These are phyloP conservation scores for Cynaeus angustus DNA, from an alignment of 2,888 invertebrate genomes.

Conservation along the genomic window DNA sequence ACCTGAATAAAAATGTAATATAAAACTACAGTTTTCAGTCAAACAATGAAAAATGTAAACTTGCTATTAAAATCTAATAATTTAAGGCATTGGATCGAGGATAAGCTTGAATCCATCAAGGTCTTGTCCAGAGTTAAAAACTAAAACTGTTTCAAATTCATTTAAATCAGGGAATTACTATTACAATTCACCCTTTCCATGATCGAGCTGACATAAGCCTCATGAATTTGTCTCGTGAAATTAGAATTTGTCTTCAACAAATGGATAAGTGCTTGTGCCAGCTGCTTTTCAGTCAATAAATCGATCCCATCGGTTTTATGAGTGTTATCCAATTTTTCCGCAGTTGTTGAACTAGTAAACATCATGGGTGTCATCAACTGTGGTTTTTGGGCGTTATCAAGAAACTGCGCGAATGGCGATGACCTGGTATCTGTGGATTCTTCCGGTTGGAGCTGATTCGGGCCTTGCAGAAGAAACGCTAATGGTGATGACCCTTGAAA, in stretches of 20 bases:
- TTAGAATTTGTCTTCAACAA: slow-evolving; percentile 90
- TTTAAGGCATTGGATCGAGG: slow-evolving; percentile 38
- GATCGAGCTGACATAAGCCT: slow-evolving; percentile 92
- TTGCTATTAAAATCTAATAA: slow-evolving; percentile 31
- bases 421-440: slow-evolving; percentile 58
- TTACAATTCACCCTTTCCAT: slow-evolving; percentile 73
- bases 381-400: slow-evolving; percentile 77
- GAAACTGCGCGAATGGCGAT: slow-evolving; percentile 75
- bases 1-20: slow-evolving; percentile 25
- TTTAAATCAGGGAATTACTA: slow-evolving; percentile 46
- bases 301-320: slow-evolving; percentile 71
- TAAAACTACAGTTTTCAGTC: slow-evolving; percentile 44
- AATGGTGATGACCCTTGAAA: slow-evolving; percentile 57
- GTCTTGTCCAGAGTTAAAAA: slow-evolving; percentile 22
- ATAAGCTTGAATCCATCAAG: slow-evolving; percentile 29
- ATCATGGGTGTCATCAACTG: slow-evolving; percentile 90
- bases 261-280: slow-evolving; percentile 91
- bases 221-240: slow-evolving; percentile 91
- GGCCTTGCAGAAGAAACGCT: slow-evolving; percentile 63
- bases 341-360: slow-evolving; percentile 78
- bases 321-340: slow-evolving; percentile 43
- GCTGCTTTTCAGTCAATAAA: slow-evolving; percentile 90
- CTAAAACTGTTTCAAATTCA: neutral
- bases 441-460: slow-evolving; percentile 50
- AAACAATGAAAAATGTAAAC: slow-evolving; percentile 21